Base-by-base conservation (phyloP, 2,113 vertebrate species). In the Megaceryle torquata region DNA sequence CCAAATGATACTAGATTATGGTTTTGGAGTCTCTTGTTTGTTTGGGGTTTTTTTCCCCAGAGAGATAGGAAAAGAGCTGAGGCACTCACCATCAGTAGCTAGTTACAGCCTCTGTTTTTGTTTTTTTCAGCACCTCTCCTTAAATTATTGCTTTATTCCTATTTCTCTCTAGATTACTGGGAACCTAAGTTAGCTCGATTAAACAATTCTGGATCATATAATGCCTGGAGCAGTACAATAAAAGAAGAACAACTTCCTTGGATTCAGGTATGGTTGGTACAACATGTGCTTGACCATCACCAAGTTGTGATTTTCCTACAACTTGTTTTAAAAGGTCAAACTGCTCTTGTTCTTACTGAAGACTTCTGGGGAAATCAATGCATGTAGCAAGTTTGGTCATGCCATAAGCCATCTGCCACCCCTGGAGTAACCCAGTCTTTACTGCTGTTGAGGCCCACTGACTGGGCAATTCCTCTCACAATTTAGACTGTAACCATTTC, bases 211-310 rank as follows among this genome's bases (percentile, higher is more conserved):
- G 99, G 99, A 75, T 98, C 98, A 85, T 98, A 99, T 88, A 99
- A 99, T 59, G 99, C 99, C 65, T 99, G 99, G 99, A 99, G 99
- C 89, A 97, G 98, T 70, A 96, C 97, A 61, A 61, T 96, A 77
- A 33, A 33, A 54, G 17, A 61, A 59, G 70, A 41, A 29, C 83
- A 97, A 53, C 16, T 72, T 29, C 91, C 97, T 88, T 99, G 99
- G 98, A 99, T 99, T 87, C 99, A 99, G 99, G 99, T 99, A 96
- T 65, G 46, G 41, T 46, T 90, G 51, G 24, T 37, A 22, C 28
- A 67, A 19, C 10, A 24, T 5, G 14, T 60, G 16, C 19, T 83
- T 67, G 35, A 18, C 44, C 53, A n/a, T 67, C n/a, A 35, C 0
- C 14, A 51, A 63, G 11, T 44, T 75, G 15, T 20, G 84, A 31